Evolutionary conservation across 2,113 vertebrate species (phyloP).

Genomic region (Lepus americanus): DNA sequence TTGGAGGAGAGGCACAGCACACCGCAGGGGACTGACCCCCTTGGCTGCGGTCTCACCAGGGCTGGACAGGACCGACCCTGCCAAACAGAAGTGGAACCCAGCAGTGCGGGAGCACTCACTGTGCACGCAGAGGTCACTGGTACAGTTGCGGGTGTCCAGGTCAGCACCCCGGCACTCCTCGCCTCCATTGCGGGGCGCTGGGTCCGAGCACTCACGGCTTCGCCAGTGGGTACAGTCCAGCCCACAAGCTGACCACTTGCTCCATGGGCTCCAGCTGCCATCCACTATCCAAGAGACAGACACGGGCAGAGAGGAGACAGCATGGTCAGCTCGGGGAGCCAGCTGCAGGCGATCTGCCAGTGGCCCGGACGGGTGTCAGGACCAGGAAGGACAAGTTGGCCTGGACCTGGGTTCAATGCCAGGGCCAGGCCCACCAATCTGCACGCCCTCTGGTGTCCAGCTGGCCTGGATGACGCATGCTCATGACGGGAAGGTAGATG

Average conservation of each 20-base stretch:
- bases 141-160: conserved; percentile 97
- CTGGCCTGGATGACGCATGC: conserved; percentile 76
- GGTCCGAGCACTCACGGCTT: conserved; percentile 96
- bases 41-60: neutral
- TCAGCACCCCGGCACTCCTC: conserved; percentile 94
- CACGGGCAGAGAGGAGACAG: conserved; percentile 16
- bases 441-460: neutral
- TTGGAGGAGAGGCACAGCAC: neutral
- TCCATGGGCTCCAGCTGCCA: conserved; percentile 97
- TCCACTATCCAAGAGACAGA: conserved; percentile 90
- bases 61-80: neutral
- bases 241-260: conserved; percentile 96
- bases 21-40: neutral
- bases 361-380: neutral
- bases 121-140: conserved; percentile 95
- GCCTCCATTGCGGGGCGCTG: conserved; percentile 95
- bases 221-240: conserved; percentile 97
- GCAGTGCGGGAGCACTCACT: conserved; percentile 89
- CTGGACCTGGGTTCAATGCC: neutral
- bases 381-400: neutral
- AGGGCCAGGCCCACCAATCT: neutral
- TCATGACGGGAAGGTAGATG: conserved; percentile 75
- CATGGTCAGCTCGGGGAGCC: neutral
- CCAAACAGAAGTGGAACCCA: neutral
- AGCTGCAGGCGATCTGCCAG: neutral